phyloP scores from a whole-genome alignment of 1,140 invertebrate species.

The Heliconius congener region DNA sequence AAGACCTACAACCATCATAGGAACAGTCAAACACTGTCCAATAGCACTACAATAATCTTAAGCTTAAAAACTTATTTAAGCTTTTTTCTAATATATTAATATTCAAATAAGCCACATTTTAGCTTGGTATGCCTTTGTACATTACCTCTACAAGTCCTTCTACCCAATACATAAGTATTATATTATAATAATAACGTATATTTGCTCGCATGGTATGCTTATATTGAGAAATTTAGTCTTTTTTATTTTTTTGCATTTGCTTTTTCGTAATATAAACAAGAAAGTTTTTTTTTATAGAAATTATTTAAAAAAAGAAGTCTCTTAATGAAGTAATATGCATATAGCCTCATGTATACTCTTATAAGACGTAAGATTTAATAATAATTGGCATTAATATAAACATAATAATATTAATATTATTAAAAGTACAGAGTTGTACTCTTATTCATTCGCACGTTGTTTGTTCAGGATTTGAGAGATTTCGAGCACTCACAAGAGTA shows the following conservation, averaged over 20 bases:
- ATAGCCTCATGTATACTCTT: not conserved
- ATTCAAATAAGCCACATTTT: no score
- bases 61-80: no score
- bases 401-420: not conserved
- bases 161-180: not conserved
- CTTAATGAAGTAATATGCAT: not conserved
- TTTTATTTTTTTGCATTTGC: not conserved
- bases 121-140: no score
- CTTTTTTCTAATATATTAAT: no score
- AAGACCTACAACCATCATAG: no score
- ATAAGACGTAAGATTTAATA: not conserved
- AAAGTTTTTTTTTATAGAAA: no score
- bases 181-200: not conserved
- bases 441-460: conserved; percentile 72
- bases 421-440: conserved; percentile 53
- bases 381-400: conserved; percentile 9
- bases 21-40: no score
- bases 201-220: not conserved
- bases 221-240: not conserved
- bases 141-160: not conserved
- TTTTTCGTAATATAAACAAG: not conserved
- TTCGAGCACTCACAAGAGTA: conserved; percentile 73
- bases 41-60: no score
- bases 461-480: conserved; percentile 76
- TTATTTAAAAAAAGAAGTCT: no score